Conservation (phyloP, 2,888 invertebrate species). For the Noctua pronuba region DNA sequence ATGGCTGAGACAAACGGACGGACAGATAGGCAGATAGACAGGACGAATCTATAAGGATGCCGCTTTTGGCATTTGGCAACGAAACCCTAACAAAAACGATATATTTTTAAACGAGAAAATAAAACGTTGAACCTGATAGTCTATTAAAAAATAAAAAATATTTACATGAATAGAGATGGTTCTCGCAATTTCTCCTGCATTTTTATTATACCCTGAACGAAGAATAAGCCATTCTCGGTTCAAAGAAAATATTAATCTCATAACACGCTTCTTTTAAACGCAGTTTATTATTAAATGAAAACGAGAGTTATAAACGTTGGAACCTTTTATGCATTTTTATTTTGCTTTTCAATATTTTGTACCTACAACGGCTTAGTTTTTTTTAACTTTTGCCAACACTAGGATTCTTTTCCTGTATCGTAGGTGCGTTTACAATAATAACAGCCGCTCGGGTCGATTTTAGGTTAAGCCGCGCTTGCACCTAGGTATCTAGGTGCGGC, state of each 20-base stretch:
- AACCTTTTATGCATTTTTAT: constrained; percentile 4
- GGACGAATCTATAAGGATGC: background rate
- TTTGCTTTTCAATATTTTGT: background rate
- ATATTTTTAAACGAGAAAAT: background rate
- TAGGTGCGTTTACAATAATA: too few species aligned
- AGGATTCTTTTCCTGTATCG: too few species aligned
- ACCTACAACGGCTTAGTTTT: background rate
- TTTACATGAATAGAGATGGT: constrained; percentile 21
- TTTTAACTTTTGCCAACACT: background rate
- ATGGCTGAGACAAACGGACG: too few species aligned
- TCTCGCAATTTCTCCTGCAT: constrained; percentile 26
- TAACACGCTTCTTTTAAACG: constrained; percentile 31
- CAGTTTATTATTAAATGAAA: background rate
- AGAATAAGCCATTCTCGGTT: constrained; percentile 28
- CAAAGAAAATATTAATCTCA: constrained; percentile 44
- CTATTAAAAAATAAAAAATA: constrained; percentile 23
- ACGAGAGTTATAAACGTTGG: background rate
- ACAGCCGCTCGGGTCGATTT: too few species aligned
- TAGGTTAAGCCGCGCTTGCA: too few species aligned
- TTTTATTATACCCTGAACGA: constrained; percentile 45
- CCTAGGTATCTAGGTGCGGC: too few species aligned
- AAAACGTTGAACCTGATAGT: background rate
- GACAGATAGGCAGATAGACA: too few species aligned
- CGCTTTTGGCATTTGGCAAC: background rate
- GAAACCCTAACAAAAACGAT: background rate